Conservation (phyloP, 1,140 invertebrate genomes). For the Helicoverpa zea region DNA sequence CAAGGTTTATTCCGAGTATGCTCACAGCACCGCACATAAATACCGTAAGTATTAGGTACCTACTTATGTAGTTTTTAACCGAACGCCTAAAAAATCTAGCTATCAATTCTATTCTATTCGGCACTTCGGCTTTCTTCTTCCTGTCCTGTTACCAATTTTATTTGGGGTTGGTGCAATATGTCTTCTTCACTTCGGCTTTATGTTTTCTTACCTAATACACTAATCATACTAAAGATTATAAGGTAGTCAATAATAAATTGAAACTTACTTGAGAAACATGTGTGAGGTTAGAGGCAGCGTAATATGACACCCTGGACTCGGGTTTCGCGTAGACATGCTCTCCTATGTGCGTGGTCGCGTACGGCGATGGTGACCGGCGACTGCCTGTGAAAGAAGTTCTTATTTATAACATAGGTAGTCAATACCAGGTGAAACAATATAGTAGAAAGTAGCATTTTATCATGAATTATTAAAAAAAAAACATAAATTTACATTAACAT, state of each 20-base stretch:
- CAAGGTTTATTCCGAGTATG: no score
- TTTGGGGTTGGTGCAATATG: neutral
- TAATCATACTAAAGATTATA: no score
- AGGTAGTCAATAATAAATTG: neutral
- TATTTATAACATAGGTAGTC: neutral
- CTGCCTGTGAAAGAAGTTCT: conserved; percentile 71
- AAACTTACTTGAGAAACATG: conserved; percentile 81
- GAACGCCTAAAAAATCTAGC: no score
- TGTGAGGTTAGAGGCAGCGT: conserved; percentile 82
- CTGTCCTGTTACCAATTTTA: neutral
- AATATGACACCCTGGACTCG: conserved; percentile 80
- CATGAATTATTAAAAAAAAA: no score
- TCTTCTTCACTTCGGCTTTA: neutral
- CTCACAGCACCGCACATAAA: no score
- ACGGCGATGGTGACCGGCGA: conserved; percentile 88
- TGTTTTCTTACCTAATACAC: no score
- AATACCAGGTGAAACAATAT: no score
- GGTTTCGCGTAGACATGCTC: conserved; percentile 84
- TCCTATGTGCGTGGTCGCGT: conserved; percentile 88
- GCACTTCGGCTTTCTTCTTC: neutral
- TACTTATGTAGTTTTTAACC: no score
- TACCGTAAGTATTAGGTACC: no score
- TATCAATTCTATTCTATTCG: neutral
- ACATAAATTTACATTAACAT: no score
- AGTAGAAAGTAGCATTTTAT: no score